Conservation (phyloP, 2,113 vertebrate species). For the Chaetorhynchus papuensis region DNA sequence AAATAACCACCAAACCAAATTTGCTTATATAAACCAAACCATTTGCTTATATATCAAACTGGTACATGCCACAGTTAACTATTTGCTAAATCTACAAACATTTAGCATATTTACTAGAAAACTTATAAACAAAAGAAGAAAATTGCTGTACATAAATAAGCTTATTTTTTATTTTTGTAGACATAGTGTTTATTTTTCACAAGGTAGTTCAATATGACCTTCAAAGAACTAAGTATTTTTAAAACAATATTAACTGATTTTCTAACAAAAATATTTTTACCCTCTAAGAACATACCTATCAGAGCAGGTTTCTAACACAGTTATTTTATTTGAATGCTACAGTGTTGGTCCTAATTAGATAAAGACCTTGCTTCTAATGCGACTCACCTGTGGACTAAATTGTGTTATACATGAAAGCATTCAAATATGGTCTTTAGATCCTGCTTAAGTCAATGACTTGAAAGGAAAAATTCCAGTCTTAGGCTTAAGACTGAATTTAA, state of each 20-base stretch:
- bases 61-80: neutral
- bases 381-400: neutral
- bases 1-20: neutral
- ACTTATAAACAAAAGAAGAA: neutral
- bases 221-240: neutral
- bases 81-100: neutral
- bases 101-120: neutral
- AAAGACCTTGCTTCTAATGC: neutral
- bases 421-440: neutral
- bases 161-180: neutral
- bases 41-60: neutral
- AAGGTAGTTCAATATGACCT: neutral
- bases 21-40: too few species aligned
- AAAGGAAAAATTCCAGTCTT: neutral
- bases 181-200: neutral
- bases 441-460: neutral
- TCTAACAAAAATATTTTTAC: neutral
- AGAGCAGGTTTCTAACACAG: neutral
- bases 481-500: neutral
- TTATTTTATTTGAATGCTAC: neutral
- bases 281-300: neutral
- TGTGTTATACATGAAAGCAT: neutral
- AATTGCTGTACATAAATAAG: accelerated
- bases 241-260: neutral
- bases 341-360: neutral